Base-by-base conservation (phyloP, 2,888 invertebrate genomes). In the Rhaphigaster nebulosa region DNA sequence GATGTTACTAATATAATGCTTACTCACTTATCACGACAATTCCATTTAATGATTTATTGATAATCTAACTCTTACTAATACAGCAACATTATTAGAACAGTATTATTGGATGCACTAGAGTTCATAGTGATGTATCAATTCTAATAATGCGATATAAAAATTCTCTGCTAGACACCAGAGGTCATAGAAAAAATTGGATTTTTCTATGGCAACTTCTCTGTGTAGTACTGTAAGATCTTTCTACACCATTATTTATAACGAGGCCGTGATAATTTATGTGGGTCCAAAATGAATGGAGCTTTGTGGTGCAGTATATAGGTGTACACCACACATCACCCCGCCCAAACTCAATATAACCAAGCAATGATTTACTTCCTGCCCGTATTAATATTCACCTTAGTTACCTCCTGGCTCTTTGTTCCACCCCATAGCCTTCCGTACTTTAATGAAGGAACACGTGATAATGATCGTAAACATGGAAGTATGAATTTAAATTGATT, bases 241-340 rank as follows among this genome's bases (percentile, higher is more conserved):
- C 34, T 23, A 34, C 70, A 38, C 34, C 70, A 76, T 76, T 76
- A 76, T 76, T 76, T 76, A 76, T 34, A 38, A 76, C 70, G 38
- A 76, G 70, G 34, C 20, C 20, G 34, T 20, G 34, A 38, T 76
- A 76, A 76, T 76, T 76, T 76, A 76, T 76, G 70, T 38, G 38
- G 23, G 34, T 18, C 13, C 70, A 76, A 76, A 76, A 76, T 76
- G 70, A 76, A 76, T 76, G 70, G 70, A 34, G 70, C 70, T 76
- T 76, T 76, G 70, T 76, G 70, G 70, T 76, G 70, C 70, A 76
- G 70, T 76, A 38, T 20, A 38, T 29, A 38, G 70, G 70, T 76
- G 70, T 38, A 76, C 70, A 76, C 84, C 84, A 84, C 84, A 84
- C 84, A 84, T 84, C 84, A 84, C 84, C 84, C n/a, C 38, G 26